These are phyloP conservation scores for Turritopsis dohrnii DNA, from an alignment of 30 jellyfish, hydroid and myxozoan species.

Conservation along the genomic window DNA sequence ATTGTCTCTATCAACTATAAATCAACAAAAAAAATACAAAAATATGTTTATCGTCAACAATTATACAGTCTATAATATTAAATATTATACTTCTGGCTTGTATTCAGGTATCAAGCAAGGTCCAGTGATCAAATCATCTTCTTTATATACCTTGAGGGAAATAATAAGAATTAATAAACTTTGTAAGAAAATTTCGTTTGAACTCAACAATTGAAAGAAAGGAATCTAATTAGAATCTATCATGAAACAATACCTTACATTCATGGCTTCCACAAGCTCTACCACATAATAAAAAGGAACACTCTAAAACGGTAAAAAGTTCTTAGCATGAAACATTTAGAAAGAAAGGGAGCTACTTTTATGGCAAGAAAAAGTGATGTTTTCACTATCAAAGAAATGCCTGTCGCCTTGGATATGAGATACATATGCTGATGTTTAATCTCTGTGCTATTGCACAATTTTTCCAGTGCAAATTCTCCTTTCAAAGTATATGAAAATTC, in stretches of 20 bases:
- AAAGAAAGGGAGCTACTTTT: neutral
- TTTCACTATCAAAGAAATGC: neutral
- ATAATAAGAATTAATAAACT: no score
- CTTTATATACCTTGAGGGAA: neutral
- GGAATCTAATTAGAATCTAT: neutral
- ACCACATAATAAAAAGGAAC: neutral
- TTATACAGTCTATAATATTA: no score
- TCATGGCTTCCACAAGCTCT: neutral
- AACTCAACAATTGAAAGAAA: neutral
- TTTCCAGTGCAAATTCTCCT: neutral
- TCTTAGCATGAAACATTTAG: no score
- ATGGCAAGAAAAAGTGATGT: neutral
- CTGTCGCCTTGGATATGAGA: no score
- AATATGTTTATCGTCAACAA: no score
- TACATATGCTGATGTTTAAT: no score
- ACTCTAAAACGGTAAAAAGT: neutral
- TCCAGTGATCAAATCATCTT: neutral
- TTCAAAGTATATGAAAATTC: no score
- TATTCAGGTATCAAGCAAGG: neutral
- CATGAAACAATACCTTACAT: neutral
- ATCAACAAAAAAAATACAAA: neutral
- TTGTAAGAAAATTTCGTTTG: neutral
- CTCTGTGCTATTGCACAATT: no score
- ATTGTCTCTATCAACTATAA: conserved; percentile 1
- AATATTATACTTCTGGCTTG: neutral